Evolutionary conservation across 2,888 invertebrate genomes (phyloP), one percentile per base, ranked within the genome.

Genomic region (Ethmia dodecea): DNA sequence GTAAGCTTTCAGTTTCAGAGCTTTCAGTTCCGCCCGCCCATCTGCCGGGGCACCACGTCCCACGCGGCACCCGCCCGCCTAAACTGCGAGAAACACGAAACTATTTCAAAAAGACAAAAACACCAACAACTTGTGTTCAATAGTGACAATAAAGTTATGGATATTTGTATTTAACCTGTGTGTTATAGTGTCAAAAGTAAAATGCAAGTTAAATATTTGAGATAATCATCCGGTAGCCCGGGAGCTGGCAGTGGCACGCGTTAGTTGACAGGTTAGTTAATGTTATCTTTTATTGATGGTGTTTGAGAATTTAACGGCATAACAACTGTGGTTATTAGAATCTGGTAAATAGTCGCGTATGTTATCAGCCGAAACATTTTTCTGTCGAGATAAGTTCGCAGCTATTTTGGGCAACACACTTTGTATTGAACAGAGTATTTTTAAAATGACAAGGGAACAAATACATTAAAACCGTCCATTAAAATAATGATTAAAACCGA

Each of bases 191-290:
- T 37, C 40, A 35, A 22, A 50, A 57, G 51, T 63, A 69, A 59
- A 42, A 76, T 76, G 74, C 40, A 45, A 54, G 53, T 57, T 61
- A 60, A 64, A 60, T 60, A 63, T 66, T 67, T 60, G 63, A 65
- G 65, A 68, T 60, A 63, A 52, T 49, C 50, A 52, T 51, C 32
- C 37, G 32, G 40, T 52, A 55, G 52, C 45, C 48, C 46, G 53
- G 51, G 48, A 47, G 52, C 56, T 60, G 57, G 55, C 58, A 61
- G 42, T 57, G 52, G 43, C 52, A 43, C 47, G 52, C 37, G 47
- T 57, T 58, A 55, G 64, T 70, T 71, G 75, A 75, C 78, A 79
- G 79, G 79, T 80, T 57, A 64, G 78, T 60, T 56, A 15, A 36
- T 22, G 3, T 22, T 33, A n/a, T n/a, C 22, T n/a, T n/a, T n/a